Evolutionary conservation across 2,888 invertebrate species (phyloP), one percentile per base, ranked within the genome.

Genomic region (Emmelina monodactyla): DNA sequence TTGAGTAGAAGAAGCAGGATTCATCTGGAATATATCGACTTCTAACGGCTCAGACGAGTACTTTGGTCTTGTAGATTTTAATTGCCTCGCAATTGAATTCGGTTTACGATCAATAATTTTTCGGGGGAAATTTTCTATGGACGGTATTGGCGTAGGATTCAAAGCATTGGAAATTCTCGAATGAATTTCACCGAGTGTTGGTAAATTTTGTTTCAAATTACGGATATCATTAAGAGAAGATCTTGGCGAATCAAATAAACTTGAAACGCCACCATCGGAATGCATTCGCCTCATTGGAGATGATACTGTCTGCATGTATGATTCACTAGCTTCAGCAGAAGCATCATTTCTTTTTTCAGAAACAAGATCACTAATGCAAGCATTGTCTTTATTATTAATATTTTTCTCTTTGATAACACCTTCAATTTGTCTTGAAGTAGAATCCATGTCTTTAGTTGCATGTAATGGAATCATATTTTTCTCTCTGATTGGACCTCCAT

Each of bases 291-390:
- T 33, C 2, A 45, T 37, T 14, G 47, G 16, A 9, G 52, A 36
- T 31, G 51, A 40, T 32, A 51, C 22, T 32, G 38, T 46, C 28
- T 47, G 52, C 11, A 46, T 37, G 28, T 55, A 28, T 11, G 55
- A 42, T 37, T 60, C 54, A 47, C 69, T 72, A 2, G 64, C 61
- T 43, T 58, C 54, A 2, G 46, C 46, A 33, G 43, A 42, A 50
- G 63, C 53, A 43, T 69, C 68, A 13, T 29, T 19, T 6, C 19
- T 19, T 19, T 19, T 9, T 6, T 19, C 19, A 19, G 19, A 19
- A 6, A 19, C 19, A 19, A 6, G 19, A 9, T 19, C 9, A 6
- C 5, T 19, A 6, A 6, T 19, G 5, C 5, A 6, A 19, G 5
- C 19, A 19, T 5, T 19, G 19, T 19, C 19, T 6, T 9, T 6